Evolutionary conservation across 2,888 invertebrate genomes (phyloP).

Genomic region (Melinopterus prodromus): DNA sequence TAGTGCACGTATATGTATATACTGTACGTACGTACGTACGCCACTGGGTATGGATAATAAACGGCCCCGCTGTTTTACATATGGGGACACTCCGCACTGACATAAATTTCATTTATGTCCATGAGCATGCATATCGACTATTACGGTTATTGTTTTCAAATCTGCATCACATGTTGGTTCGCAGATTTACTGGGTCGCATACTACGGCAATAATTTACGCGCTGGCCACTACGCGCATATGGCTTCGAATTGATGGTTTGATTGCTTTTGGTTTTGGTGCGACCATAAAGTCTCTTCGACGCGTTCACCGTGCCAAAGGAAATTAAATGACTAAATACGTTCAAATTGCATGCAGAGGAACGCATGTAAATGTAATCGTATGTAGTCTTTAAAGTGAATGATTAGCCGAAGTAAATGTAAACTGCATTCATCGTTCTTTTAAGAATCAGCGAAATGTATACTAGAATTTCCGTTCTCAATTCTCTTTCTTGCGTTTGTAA

Average conservation of each 20-base stretch:
- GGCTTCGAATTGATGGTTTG: not conserved
- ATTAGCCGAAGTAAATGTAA: not conserved
- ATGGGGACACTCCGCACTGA: slow-evolving; percentile 21
- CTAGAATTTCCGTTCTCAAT: not conserved
- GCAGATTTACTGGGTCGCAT: slow-evolving; percentile 22
- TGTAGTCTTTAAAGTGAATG: not conserved
- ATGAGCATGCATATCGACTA: slow-evolving; percentile 24
- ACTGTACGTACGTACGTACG: not conserved
- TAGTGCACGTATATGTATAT: not conserved
- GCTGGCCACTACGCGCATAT: not conserved
- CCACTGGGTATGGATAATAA: slow-evolving; percentile 26
- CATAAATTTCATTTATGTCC: slow-evolving; percentile 26
- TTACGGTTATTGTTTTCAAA: slow-evolving; percentile 27
- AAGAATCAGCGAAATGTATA: not conserved
- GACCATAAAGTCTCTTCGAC: not conserved
- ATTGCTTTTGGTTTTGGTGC: not conserved
- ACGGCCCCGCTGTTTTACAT: slow-evolving; percentile 21
- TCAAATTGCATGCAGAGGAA: not conserved
- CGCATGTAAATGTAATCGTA: not conserved
- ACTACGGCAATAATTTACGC: not conserved
- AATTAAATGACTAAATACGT: not conserved
- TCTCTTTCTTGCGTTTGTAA: not conserved
- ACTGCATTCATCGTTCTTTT: not conserved
- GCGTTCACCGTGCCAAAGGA: slow-evolving; percentile 4
- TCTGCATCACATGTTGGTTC: slow-evolving; percentile 9